phyloP scores from a whole-genome alignment of 2,888 invertebrate species.

The Folsomia manolachei region DNA sequence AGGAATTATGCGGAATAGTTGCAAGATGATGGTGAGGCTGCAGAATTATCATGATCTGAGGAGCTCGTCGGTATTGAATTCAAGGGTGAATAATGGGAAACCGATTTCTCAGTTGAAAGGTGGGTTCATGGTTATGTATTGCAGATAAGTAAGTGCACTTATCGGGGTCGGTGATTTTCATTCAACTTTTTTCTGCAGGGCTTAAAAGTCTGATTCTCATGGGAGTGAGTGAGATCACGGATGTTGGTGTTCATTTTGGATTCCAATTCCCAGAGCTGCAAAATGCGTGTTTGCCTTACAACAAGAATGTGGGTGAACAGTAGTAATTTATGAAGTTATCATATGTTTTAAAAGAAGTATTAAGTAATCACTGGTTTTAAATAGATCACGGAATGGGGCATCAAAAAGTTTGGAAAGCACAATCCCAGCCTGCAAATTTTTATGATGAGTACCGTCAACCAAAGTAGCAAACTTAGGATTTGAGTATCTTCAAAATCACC shows the following conservation, averaged over 20 bases:
- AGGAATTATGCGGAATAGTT: slow-evolving; percentile 23
- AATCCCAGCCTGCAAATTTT: slow-evolving; percentile 36
- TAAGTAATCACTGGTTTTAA: no score
- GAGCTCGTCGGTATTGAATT: slow-evolving; percentile 5
- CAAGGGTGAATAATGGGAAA: slow-evolving; percentile 13
- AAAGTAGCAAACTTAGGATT: slow-evolving; percentile 19
- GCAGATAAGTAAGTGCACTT: no score
- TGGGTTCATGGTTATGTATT: neutral
- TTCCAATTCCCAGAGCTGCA: slow-evolving; percentile 27
- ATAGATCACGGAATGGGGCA: slow-evolving; percentile 38
- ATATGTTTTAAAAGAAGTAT: no score
- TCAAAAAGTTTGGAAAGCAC: slow-evolving; percentile 22
- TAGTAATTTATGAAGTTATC: no score
- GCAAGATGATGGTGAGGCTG: slow-evolving; percentile 24
- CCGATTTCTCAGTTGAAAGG: slow-evolving; percentile 30
- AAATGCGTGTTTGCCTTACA: slow-evolving; percentile 30
- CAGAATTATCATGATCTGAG: slow-evolving; percentile 20
- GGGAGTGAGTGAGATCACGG: slow-evolving; percentile 28
- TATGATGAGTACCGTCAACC: slow-evolving; percentile 19
- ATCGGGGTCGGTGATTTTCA: no score
- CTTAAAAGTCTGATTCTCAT: slow-evolving; percentile 21
- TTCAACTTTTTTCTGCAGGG: slow-evolving; percentile 19
- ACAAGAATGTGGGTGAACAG: slow-evolving; percentile 26
- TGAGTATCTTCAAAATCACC: neutral
- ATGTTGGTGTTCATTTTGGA: slow-evolving; percentile 36